Percentiles rank a stretch among this genome's conserved stretches.
Conservation (phyloP, 2,797 vertebrate genomes). For the Synaphobranchus kaupii region DNA sequence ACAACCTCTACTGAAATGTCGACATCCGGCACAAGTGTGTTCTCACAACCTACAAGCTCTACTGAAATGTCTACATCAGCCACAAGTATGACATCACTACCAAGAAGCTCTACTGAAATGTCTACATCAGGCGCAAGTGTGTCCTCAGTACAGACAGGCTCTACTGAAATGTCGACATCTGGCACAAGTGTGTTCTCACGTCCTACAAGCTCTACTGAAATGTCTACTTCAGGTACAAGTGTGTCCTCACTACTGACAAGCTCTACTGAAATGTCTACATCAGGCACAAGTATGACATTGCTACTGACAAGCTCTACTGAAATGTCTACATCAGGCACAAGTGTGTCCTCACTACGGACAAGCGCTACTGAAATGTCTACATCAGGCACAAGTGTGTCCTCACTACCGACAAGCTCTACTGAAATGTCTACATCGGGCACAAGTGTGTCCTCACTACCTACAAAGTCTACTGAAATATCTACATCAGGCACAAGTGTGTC, state of each 20-base stretch:
- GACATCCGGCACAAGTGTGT: not conserved
- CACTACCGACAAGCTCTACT: no score
- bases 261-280: not conserved
- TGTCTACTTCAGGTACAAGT: not conserved
- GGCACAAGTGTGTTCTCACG: not conserved
- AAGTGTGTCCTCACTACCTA: not conserved
- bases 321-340: not conserved
- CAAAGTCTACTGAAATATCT: not conserved
- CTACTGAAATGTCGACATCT: not conserved
- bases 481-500: not conserved
- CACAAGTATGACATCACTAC: not conserved
- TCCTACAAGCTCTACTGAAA: not conserved
- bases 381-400: not conserved
- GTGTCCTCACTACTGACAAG: not conserved
- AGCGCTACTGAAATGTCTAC: not conserved
- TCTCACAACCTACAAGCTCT: not conserved
- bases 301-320: not conserved
- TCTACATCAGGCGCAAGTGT: not conserved
- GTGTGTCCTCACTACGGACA: not conserved
- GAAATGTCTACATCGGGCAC: not conserved
- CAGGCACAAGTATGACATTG: not conserved
- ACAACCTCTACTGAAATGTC: not conserved
- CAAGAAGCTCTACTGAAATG: not conserved
- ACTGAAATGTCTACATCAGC: not conserved
- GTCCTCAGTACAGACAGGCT: not conserved